Conservation (phyloP, 2,113 vertebrate genomes). For the Myotis yumanensis region DNA sequence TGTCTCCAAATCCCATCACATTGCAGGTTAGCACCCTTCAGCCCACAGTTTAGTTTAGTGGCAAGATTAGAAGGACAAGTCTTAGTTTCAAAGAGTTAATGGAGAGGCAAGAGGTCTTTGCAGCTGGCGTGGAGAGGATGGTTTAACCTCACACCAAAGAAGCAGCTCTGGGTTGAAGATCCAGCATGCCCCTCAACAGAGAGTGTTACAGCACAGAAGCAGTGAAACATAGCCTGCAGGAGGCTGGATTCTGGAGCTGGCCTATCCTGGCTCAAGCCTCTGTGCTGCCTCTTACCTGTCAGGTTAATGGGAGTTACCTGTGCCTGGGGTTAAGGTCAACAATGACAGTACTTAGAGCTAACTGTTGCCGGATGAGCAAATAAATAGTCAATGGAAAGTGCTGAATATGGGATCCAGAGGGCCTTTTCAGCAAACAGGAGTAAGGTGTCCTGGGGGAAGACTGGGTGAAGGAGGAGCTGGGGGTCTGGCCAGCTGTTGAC, state of each 20-base stretch:
- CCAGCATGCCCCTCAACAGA: not conserved
- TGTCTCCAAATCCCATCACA: not conserved
- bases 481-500: not conserved
- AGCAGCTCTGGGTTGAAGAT: not conserved
- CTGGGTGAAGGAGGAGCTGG: not conserved
- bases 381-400: not conserved
- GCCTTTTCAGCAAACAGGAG: not conserved
- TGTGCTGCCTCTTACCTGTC: not conserved
- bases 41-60: slow-evolving; percentile 12
- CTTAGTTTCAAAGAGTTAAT: slow-evolving; percentile 1
- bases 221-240: not conserved
- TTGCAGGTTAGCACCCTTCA: not conserved
- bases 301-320: not conserved
- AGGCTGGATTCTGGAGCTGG: not conserved
- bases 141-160: not conserved
- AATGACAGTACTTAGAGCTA: not conserved
- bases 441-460: not conserved
- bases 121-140: not conserved
- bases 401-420: not conserved
- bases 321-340: not conserved
- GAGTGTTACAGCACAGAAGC: not conserved
- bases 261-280: not conserved
- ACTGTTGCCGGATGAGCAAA: not conserved
- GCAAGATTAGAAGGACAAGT: not conserved
- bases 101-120: not conserved